Base-by-base conservation (phyloP, 2,888 invertebrate genomes). In the Diplolepis rosae region DNA sequence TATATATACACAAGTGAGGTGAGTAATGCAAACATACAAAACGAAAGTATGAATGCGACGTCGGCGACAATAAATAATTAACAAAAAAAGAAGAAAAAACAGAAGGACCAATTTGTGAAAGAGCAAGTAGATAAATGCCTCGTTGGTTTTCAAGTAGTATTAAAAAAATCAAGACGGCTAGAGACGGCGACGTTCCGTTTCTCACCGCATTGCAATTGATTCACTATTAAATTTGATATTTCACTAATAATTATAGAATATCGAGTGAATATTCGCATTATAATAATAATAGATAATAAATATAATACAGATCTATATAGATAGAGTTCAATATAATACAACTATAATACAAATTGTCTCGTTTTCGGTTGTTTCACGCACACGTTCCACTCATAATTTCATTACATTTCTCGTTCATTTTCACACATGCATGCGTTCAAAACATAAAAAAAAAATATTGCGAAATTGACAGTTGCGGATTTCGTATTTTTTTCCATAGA, bases 281-380 rank as follows among this genome's bases (percentile, higher is more conserved):
- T 85, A 82, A 80, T 85, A 82, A 83, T 85, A 84, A 81, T 82
- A 77, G 81, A 81, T 82, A 81, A 82, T 82, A 82, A 81, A 82
- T 88, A 88, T 87, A 85, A 87, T 87, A 88, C 87, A 88, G 82
- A 84, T 87, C 85, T 88, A 87, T n/a, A n/a, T 88, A 82, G 84
- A 85, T 87, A 86, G 78, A 82, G 84, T 85, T 87, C 85, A 82
- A 80, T 88, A 88, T 87, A 82, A 81, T 88, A 88, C 88, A 88
- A 80, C 83, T 89, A 88, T 89, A 79, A 85, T 89, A 89, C 88
- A 89, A 85, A 61, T 39, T 61, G 61, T 61, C 61, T 39, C 61
- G 77, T 80, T 72, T 76, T 80, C 76, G 76, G 69, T 77, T 68
- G 65, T 42, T 74, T 73, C 72, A 65, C 73, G 72, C 75, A 69